phyloP scores from a whole-genome alignment of 2,797 vertebrate species.

The Hozukius guyotensis region DNA sequence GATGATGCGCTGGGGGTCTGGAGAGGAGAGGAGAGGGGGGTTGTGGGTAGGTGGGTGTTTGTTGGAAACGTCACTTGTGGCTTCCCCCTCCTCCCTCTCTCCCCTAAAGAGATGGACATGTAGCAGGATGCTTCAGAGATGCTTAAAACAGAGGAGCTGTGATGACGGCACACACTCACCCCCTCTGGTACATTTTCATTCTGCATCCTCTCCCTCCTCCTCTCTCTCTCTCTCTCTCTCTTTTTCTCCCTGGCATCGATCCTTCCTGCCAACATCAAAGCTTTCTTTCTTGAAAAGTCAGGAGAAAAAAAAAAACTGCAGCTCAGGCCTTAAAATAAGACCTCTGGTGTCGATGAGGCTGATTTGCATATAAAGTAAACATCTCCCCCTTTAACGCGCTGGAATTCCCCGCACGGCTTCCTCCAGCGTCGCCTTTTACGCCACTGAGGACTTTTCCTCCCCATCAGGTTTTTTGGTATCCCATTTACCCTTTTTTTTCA shows the following conservation, averaged over 20 bases:
- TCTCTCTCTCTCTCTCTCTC: background rate
- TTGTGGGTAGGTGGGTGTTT: background rate
- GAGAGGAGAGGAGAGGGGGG: background rate
- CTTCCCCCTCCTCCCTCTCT: background rate
- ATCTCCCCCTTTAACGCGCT: conserved; percentile 28
- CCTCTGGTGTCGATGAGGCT: conserved; percentile 45
- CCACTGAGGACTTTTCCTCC: conserved; percentile 50
- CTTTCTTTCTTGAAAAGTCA: conserved; percentile 77
- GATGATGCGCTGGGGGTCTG: conserved; percentile 17
- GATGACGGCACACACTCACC: conserved; percentile 57
- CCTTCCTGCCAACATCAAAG: conserved; percentile 77
- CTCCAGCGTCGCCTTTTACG: background rate
- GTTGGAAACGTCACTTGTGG: conserved; percentile 58
- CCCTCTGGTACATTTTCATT: conserved; percentile 58
- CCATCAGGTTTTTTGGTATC: conserved; percentile 31
- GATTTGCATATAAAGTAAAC: conserved; percentile 74
- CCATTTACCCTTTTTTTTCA: conserved; percentile 34
- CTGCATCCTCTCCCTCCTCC: conserved; percentile 39
- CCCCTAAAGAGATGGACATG: background rate
- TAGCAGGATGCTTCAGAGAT: background rate
- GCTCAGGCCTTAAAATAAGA: conserved; percentile 58
- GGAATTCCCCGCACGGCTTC: conserved; percentile 59
- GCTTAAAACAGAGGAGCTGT: conserved; percentile 51
- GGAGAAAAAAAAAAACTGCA: background rate
- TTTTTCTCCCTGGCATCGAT: conserved; percentile 63